Conservation (phyloP, 2,888 invertebrate genomes). For the Dusona sp. region DNA sequence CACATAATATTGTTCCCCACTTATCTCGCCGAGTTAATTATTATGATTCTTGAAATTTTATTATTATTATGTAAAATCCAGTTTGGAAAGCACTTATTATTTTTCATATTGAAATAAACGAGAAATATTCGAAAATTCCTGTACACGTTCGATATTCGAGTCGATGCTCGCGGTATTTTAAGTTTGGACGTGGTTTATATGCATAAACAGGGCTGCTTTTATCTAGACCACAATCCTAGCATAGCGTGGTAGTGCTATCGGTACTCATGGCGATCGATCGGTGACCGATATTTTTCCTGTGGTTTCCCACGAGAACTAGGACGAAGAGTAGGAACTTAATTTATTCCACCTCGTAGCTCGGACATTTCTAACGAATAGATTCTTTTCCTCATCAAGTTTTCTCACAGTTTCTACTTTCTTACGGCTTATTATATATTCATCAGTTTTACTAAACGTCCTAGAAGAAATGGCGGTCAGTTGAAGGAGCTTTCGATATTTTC, state of each 20-base stretch:
- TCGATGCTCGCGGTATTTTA: neutral
- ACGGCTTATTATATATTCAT: neutral
- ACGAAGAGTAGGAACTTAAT: slow-evolving; percentile 35
- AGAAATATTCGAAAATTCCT: neutral
- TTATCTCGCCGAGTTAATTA: neutral
- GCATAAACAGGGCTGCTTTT: neutral
- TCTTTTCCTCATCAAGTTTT: slow-evolving; percentile 32
- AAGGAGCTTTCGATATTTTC: neutral
- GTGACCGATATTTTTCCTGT: slow-evolving; percentile 38
- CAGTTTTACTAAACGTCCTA: neutral
- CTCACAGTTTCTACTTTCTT: neutral
- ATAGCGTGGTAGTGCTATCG: slow-evolving; percentile 13
- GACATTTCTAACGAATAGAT: slow-evolving; percentile 22
- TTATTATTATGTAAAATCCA: neutral
- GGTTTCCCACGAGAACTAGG: slow-evolving; percentile 53
- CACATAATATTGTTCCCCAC: neutral
- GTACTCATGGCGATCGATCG: slow-evolving; percentile 17
- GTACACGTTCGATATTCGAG: neutral
- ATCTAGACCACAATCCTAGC: neutral
- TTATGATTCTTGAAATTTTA: neutral
- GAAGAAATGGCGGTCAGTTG: neutral
- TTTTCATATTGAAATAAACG: neutral
- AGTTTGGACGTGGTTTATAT: neutral
- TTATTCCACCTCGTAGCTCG: slow-evolving; percentile 43
- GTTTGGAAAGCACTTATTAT: neutral